Base-by-base conservation (phyloP, 2,797 vertebrate species). In the Dendrocincla tyrannina region DNA sequence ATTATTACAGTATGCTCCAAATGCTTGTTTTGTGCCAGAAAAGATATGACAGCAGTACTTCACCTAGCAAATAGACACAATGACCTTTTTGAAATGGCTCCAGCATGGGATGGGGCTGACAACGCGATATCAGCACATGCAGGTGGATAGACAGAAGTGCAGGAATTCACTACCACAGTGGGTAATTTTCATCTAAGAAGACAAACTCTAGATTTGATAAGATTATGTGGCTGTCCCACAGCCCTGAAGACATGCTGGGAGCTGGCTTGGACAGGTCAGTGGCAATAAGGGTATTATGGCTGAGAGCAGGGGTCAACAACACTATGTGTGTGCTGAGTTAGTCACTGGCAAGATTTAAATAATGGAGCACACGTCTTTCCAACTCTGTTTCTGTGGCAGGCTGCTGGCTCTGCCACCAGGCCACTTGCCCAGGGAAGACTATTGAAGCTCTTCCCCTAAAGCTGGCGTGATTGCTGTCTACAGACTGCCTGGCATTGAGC, bases 121-220 rank as follows among this genome's bases (percentile, higher is more conserved):
- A 1, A 9, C 44, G 69, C 53, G 66, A 3, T 10, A 56, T 33
- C 32, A 37, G 4, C 0, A 1, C 16, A 12, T 14, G 30, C 0
- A 1, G 30, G 30, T 30, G 22, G 5, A 14, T 20, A 18, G 15
- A 60, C 24, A 25, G 56, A 50, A 78, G 23, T 30, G 53, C 32
- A 24, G 23, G 24, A 19, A 7, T 72, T 86, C 62, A 62, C 55
- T 35, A 11, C 25, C 8, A 22, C 17, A 16, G 2, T 9, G 53
- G 18, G 25, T 12, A 28, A 81, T 69, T 75, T 85, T 93, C 47
- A 59, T 33, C 35, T 44, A 41, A 73, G n/a, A 84, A 79, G 25
- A n/a, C 27, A 30, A 88, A 41, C 6, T 81, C 15, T 5, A 28
- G 56, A 27, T 67, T 55, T 64, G 41, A 8, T 37, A 72, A 73